phyloP scores from a whole-genome alignment of 2,797 vertebrate species.

The Taenioides sp. region DNA sequence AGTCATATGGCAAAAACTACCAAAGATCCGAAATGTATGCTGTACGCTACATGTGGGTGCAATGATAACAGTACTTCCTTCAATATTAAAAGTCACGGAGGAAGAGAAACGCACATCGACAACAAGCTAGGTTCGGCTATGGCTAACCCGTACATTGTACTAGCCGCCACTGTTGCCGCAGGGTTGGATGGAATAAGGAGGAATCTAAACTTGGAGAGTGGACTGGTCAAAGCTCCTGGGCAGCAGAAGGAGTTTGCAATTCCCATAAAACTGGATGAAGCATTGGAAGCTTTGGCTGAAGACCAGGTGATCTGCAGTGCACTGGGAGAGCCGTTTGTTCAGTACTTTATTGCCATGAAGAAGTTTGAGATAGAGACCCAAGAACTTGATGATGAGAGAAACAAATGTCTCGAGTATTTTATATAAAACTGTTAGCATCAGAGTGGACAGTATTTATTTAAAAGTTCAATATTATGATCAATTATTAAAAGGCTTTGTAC shows the following conservation, averaged over 20 bases:
- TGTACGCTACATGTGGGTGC: slow-evolving; percentile 84
- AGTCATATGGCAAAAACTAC: slow-evolving; percentile 80
- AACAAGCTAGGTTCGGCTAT: slow-evolving; percentile 90
- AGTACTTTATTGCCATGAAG: slow-evolving; percentile 94
- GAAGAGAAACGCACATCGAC: slow-evolving; percentile 84
- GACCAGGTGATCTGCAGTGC: slow-evolving; percentile 82
- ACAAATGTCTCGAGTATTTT: slow-evolving; percentile 93
- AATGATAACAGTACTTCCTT: slow-evolving; percentile 91
- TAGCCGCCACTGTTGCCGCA: slow-evolving; percentile 88
- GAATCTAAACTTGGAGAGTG: slow-evolving; percentile 66
- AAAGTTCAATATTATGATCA: neutral
- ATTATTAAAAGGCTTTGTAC: neutral
- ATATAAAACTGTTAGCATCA: slow-evolving; percentile 73
- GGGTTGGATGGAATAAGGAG: slow-evolving; percentile 88
- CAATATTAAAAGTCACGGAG: slow-evolving; percentile 87
- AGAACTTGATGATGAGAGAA: slow-evolving; percentile 86
- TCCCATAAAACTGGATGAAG: slow-evolving; percentile 88
- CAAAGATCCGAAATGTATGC: slow-evolving; percentile 78
- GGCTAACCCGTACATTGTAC: slow-evolving; percentile 90
- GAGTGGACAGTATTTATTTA: neutral
- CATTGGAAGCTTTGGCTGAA: slow-evolving; percentile 81
- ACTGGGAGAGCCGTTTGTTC: slow-evolving; percentile 88
- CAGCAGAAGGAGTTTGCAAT: slow-evolving; percentile 73
- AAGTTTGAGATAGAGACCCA: slow-evolving; percentile 91
- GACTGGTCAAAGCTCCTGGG: slow-evolving; percentile 59